Base-by-base conservation (phyloP, 2,113 vertebrate species). In the Aphyosemion australe region DNA sequence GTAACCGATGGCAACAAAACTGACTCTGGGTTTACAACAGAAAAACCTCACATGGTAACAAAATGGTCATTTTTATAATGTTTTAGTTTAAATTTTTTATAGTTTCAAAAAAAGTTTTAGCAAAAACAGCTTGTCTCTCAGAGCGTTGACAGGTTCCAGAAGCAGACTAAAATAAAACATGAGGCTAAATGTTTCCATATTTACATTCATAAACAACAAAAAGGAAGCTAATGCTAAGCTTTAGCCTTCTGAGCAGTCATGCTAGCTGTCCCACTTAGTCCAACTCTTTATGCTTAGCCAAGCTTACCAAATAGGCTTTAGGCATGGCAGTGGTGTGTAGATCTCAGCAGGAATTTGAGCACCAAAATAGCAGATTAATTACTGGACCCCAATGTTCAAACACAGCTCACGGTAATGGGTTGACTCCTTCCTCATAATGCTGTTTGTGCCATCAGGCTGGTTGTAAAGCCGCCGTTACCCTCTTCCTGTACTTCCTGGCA, bases 401-500 rank as follows among this genome's bases (percentile, higher is more conserved):
- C 41, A 65, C 26, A 53, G n/a, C 16, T 53, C 20, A 2, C 21
- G 12, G 15, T 42, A 26, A 45, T 18, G 16, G 20, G 11, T 34
- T 20, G 1, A 31, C 41, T 15, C 19, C 26, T 21, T 54, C 63
- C 8, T 3, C 20, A 32, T 21, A 18, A 14, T 42, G 16, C 19
- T 46, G 1, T n/a, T 37, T n/a, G 7, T 84, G 50, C 43, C 66
- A 31, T 41, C 87, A 97, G 96, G 94, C 90, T 32, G 95, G 95
- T 80, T 97, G 96, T 90, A 97, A 97, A 87, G 86, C 93, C 18
- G 94, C 84, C 5, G 95, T 97, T 49, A 97, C 94, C 1, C 77
- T 97, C 45, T 97, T 97, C 88, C 91, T 97, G 31, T 97, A 97
- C 72, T 96, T 97, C 67, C 88, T 97, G 90, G 95, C 95, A 14